Evolutionary conservation across 2,888 invertebrate genomes (phyloP), one percentile per base, ranked within the genome.

Genomic region (Xanthia icteritia): DNA sequence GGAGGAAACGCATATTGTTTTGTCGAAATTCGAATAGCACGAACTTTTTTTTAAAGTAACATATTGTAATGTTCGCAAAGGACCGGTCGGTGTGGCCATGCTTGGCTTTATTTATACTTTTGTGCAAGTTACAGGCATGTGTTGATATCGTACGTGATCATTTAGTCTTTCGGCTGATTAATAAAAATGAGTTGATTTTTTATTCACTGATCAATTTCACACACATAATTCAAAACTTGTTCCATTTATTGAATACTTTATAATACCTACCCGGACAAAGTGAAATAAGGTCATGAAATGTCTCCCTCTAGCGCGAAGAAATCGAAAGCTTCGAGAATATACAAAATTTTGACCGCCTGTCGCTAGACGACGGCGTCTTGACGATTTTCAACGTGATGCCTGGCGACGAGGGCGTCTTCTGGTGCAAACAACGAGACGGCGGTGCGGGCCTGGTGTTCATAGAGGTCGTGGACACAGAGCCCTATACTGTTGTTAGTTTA

Each of bases 321-420:
- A 77, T 87, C 51, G 71, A 84, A 13, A 82, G 83, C 1, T 93
- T 91, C 80, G 54, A 39, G 1, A 68, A 74, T 5, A 39, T 92
- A 36, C 76, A 77, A 85, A 91, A 89, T 2, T 86, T 78, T 13
- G 92, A 92, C 48, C 88, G 89, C 3, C 86, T 92, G 74, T 92
- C 93, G 6, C 61, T 85, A 1, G 92, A 94, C 27, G 95, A 96
- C 71, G 95, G 95, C 82, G 90, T 93, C 63, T 89, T 98, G 63
- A 93, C 94, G n/a, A 94, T 97, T 69, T 97, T 97, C 88, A 96
- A 97, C 86, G 92, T 97, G 58, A 91, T 93, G 74, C 83, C 83
- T 3, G 93, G 94, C 61, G 96, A 97, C 88, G 94, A 95, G 1
- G 97, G 97, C 0, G 94, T 97, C 73, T 98, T 97, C 89, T 92